Evolutionary conservation across 2,113 vertebrate genomes (phyloP).

Genomic region (Procavia capensis): DNA sequence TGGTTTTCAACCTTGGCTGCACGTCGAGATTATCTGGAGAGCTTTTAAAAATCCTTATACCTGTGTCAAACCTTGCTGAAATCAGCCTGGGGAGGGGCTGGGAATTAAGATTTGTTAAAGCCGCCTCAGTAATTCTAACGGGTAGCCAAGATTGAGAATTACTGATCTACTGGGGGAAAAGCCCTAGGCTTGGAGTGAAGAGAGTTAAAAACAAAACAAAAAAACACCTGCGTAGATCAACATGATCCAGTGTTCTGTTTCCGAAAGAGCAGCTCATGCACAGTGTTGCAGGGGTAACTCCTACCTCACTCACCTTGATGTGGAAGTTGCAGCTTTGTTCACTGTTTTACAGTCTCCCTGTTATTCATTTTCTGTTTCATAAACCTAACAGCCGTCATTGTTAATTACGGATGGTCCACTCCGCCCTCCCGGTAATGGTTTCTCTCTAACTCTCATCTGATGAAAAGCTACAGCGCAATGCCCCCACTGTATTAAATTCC

Average conservation of each 20-base stretch:
- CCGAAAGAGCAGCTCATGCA: background rate
- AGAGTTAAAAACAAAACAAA: background rate
- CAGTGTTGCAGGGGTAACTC: background rate
- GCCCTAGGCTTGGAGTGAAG: background rate
- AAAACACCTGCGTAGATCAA: background rate
- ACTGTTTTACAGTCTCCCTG: conserved; percentile 46
- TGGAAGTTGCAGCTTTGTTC: conserved; percentile 59
- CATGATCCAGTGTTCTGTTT: background rate
- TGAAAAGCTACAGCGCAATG: conserved; percentile 67
- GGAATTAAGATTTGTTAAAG: background rate
- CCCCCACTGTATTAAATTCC: conserved; percentile 80
- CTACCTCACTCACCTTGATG: conserved; percentile 35
- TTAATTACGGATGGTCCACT: conserved; percentile 70
- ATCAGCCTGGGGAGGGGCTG: background rate
- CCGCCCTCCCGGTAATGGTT: conserved; percentile 71
- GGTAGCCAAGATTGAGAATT: background rate
- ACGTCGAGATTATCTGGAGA: background rate
- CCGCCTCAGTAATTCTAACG: background rate
- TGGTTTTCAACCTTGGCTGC: background rate
- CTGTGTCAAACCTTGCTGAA: background rate
- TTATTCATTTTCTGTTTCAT: conserved; percentile 81
- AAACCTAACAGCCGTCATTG: conserved; percentile 82
- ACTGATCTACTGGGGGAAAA: background rate
- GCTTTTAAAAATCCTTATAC: background rate
- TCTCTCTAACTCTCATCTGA: conserved; percentile 77